Evolutionary conservation across 2,888 invertebrate genomes (phyloP).

Genomic region (Exephanes ischioxanthus): DNA sequence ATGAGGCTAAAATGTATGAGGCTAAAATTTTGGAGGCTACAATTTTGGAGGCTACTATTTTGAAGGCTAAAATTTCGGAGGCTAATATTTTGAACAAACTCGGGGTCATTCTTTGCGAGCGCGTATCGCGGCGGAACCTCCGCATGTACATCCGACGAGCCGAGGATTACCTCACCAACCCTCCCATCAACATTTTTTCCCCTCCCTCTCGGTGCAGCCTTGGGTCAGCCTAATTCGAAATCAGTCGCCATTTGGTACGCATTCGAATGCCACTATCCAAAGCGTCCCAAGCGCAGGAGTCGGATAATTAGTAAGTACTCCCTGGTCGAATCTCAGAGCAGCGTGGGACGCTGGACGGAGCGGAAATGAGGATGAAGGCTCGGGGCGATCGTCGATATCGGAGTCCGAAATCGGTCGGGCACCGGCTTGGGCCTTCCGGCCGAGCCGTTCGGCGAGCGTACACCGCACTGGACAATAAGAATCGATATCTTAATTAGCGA

Average conservation of each 20-base stretch:
- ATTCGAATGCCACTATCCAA: neutral
- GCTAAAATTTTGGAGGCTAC: no score
- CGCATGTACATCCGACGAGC: slow-evolving; percentile 32
- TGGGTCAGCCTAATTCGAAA: slow-evolving; percentile 4
- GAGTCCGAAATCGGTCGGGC: slow-evolving; percentile 62
- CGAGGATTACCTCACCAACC: slow-evolving; percentile 37
- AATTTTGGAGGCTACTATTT: no score
- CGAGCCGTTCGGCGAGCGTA: slow-evolving; percentile 69
- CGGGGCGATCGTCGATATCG: slow-evolving; percentile 66
- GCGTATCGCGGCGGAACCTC: slow-evolving; percentile 16
- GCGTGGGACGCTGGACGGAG: slow-evolving; percentile 73
- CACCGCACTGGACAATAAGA: slow-evolving; percentile 80
- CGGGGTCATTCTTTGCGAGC: slow-evolving; percentile 77
- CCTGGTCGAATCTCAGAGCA: neutral
- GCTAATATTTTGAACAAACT: slow-evolving; percentile 79
- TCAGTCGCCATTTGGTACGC: neutral
- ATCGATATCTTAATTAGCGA: slow-evolving; percentile 85
- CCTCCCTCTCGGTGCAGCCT: neutral
- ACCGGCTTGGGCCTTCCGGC: slow-evolving; percentile 76
- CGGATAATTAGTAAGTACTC: slow-evolving; percentile 21
- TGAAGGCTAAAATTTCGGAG: no score
- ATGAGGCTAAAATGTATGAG: no score
- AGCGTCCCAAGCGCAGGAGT: neutral
- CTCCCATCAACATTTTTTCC: neutral
- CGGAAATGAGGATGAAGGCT: slow-evolving; percentile 60